A percentile compares a stretch with the other conserved stretches of the same genome.
phyloP scores from a whole-genome alignment of 1,140 invertebrate genomes.

The Streblospio benedicti region DNA sequence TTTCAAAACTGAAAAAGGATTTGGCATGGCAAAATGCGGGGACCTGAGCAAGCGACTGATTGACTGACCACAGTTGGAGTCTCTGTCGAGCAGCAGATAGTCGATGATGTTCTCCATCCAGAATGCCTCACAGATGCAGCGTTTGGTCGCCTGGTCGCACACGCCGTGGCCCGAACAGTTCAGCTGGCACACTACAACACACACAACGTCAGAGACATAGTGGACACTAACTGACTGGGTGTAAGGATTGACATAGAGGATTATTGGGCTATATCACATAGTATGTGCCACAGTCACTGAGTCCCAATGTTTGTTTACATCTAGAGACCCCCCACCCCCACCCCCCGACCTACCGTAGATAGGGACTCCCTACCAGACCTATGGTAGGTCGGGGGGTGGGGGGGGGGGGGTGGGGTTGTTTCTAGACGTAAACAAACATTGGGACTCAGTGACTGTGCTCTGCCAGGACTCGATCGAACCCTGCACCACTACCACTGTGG shows the following conservation, averaged over 20 bases:
- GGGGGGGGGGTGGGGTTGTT: too few relatives aligned
- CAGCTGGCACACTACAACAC: constrained; percentile 69
- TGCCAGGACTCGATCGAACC: too few relatives aligned
- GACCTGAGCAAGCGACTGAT: too few relatives aligned
- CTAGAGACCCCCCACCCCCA: not conserved
- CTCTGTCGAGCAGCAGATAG: constrained; percentile 55
- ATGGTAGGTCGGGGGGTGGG: too few relatives aligned
- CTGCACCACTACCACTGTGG: too few relatives aligned
- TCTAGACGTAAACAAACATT: too few relatives aligned
- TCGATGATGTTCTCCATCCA: constrained; percentile 80
- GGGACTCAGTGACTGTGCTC: too few relatives aligned
- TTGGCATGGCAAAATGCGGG: too few relatives aligned
- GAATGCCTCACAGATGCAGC: constrained; percentile 85
- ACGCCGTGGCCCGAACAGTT: constrained; percentile 84
- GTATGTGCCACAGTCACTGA: too few relatives aligned
- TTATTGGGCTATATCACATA: too few relatives aligned
- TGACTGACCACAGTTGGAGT: constrained; percentile 67
- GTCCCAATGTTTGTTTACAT: not conserved
- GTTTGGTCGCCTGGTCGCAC: constrained; percentile 72
- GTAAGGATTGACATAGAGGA: not conserved
- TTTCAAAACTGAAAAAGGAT: too few relatives aligned
- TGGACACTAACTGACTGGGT: not conserved
- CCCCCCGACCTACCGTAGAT: not conserved
- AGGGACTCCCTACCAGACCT: not conserved
- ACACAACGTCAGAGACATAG: not conserved